Evolutionary conservation across 2,797 vertebrate species (phyloP).

Genomic region (Helicolenus hilgendorfi): DNA sequence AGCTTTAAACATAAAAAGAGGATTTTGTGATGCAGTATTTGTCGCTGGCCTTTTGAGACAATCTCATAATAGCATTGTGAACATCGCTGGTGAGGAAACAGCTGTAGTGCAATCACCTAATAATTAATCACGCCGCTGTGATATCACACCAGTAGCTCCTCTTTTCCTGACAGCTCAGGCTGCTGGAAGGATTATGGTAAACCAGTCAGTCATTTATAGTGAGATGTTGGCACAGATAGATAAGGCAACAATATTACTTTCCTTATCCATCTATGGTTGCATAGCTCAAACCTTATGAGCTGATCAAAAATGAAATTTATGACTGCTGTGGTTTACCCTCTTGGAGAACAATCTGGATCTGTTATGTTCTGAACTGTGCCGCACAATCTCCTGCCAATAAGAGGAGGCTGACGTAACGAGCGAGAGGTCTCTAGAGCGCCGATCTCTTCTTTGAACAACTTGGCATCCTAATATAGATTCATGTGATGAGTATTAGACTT

Average conservation of each 20-base stretch:
- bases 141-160: not conserved
- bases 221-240: not conserved
- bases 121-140: not conserved
- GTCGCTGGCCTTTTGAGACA: not conserved
- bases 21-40: no score
- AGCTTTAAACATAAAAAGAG: not conserved
- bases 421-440: not conserved
- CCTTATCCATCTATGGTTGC: not conserved
- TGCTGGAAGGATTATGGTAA: conserved; percentile 21
- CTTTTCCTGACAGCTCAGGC: not conserved
- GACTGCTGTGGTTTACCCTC: not conserved
- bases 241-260: not conserved
- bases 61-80: not conserved
- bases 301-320: not conserved
- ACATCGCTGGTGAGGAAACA: not conserved
- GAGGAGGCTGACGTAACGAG: not conserved
- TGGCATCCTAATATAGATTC: conserved; percentile 33
- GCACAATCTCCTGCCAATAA: conserved; percentile 3
- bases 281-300: not conserved
- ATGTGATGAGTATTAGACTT: conserved; percentile 9
- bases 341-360: not conserved
- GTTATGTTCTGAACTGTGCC: not conserved
- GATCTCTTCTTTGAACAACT: conserved; percentile 8
- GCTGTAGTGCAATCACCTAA: not conserved
- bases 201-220: conserved; percentile 7